Conservation (phyloP, 2,888 invertebrate species). For the Stenotaenia linearis region DNA sequence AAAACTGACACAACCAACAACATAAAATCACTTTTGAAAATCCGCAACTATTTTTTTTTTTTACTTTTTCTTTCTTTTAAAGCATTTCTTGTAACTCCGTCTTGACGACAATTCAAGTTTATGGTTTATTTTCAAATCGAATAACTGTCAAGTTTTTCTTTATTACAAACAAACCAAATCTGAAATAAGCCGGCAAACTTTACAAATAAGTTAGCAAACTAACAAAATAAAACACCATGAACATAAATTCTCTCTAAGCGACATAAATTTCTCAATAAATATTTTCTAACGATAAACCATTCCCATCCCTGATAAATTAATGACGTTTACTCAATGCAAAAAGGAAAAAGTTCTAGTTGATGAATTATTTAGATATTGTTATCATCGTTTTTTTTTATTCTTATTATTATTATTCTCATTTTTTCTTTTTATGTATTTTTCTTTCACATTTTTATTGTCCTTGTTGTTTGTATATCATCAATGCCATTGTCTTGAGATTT, state of each 20-base stretch:
- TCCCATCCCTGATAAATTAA: too few species aligned
- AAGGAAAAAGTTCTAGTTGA: too few species aligned
- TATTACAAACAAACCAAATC: not conserved
- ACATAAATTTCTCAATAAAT: too few species aligned
- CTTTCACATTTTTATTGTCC: not conserved
- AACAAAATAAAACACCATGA: not conserved
- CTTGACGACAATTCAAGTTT: not conserved
- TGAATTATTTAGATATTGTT: too few species aligned
- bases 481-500: not conserved
- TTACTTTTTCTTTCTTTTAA: not conserved
- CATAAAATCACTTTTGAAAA: not conserved
- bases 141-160: not conserved
- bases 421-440: not conserved
- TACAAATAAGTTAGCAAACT: not conserved
- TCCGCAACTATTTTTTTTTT: not conserved
- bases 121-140: not conserved
- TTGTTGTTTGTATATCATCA: not conserved
- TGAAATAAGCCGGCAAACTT: not conserved
- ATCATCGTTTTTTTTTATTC: too few species aligned
- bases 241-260: too few species aligned
- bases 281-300: too few species aligned
- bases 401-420: too few species aligned
- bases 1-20: conserved; percentile 8
- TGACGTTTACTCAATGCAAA: too few species aligned
- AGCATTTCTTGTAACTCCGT: not conserved